Evolutionary conservation across 1,140 invertebrate genomes (phyloP).

Genomic region (Drosophila albomicans): DNA sequence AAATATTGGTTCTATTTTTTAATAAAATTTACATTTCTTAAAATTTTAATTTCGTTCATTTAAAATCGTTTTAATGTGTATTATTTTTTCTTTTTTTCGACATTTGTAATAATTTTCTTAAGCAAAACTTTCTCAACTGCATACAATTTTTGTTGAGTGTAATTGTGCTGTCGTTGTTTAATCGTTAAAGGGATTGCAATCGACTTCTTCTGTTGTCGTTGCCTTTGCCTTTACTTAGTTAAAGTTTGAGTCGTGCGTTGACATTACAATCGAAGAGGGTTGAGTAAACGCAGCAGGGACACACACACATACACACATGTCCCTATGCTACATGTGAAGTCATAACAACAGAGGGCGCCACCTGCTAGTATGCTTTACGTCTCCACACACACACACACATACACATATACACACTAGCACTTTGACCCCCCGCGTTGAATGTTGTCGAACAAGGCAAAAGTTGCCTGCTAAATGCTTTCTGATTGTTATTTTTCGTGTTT

Average conservation of each 20-base stretch:
- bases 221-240: conserved; percentile 46
- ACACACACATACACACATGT: not conserved
- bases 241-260: conserved; percentile 51
- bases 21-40: no score
- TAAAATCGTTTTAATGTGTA: no score
- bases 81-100: not conserved
- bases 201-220: conserved; percentile 41
- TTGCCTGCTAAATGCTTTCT: conserved; percentile 83
- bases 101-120: no score
- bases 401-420: conserved; percentile 1
- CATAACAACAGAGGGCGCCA: conserved; percentile 56
- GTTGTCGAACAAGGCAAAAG: conserved; percentile 52
- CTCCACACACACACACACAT: conserved; percentile 1
- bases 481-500: conserved; percentile 84
- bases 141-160: not conserved
- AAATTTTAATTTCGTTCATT: no score
- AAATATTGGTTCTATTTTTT: no score
- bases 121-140: no score
- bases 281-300: conserved; percentile 18
- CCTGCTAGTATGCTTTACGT: conserved; percentile 48
- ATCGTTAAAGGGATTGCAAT: conserved; percentile 68
- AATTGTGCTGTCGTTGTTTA: conserved; percentile 65
- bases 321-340: conserved; percentile 31
- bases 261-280: conserved; percentile 28
- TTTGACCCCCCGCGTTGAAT: conserved; percentile 8